Conservation (phyloP, 2,888 invertebrate species). For the Drosophila quinaria region DNA sequence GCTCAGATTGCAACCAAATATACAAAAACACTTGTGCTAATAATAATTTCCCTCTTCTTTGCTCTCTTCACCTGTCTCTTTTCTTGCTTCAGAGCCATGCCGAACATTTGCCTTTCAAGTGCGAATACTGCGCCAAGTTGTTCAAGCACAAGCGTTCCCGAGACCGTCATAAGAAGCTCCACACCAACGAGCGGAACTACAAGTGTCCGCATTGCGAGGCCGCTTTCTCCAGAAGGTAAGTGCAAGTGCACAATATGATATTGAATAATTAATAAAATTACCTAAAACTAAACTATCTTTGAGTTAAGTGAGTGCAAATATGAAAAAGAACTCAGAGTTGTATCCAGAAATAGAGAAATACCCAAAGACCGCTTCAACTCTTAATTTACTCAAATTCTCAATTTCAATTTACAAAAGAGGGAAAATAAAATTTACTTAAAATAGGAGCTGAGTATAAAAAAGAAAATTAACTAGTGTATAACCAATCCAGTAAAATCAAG, state of each 20-base stretch:
- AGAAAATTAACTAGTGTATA: no score
- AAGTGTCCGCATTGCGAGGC: constrained; percentile 96
- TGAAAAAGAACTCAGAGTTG: no score
- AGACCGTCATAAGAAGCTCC: constrained; percentile 96
- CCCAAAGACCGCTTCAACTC: no score
- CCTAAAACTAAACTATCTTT: background rate
- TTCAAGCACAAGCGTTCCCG: constrained; percentile 98
- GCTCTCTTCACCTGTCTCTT: background rate
- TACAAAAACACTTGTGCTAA: constrained; percentile 33
- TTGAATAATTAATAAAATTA: background rate
- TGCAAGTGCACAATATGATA: background rate
- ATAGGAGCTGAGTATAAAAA: no score
- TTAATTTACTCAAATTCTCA: no score
- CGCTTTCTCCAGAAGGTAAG: constrained; percentile 95
- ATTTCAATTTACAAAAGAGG: no score
- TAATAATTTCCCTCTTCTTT: constrained; percentile 3
- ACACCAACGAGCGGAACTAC: constrained; percentile 96
- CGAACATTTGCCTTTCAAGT: constrained; percentile 96
- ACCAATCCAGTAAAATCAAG: no score
- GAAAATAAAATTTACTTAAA: no score
- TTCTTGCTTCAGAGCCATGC: constrained; percentile 89
- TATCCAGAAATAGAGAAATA: no score
- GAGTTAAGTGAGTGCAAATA: no score
- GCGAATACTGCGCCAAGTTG: constrained; percentile 95
- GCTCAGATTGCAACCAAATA: constrained; percentile 37